Base-by-base conservation (phyloP, 2,797 vertebrate species). In the Thamnophis elegans region DNA sequence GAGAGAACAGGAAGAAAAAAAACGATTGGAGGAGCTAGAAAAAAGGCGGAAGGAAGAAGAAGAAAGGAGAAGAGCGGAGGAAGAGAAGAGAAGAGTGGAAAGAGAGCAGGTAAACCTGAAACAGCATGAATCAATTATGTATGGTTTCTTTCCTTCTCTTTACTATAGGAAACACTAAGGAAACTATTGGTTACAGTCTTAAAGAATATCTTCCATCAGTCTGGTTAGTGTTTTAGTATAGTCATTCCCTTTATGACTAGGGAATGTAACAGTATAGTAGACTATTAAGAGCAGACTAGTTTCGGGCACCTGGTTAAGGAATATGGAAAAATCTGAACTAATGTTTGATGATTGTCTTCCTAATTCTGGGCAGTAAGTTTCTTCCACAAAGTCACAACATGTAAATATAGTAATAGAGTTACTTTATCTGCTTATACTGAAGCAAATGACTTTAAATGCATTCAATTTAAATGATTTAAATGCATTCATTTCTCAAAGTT, bases 31-130 rank as follows among this genome's bases (percentile, higher is more conserved):
- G 95, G 99, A 99, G 95, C 97, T 99, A 98, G 99, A 99, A 94
- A 98, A 98, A 22, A 97, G 99, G 78, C 98, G 99, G 32, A 99
- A 99, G 94, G 99, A 99, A 93, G 99, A 99, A 36, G 99, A 99
- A 92, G 99, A 99, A 92, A 98, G 99, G 93, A 98, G 99, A 93
- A 98, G 99, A 94, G 98, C 98, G 0, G 99, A 99, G 51, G 99
- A 99, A 42, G 99, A 99, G 95, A 99, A 99, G 97, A 98, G 99
- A 85, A 98, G 99, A 94, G 99, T 98, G 14, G 99, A 99, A 92
- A 98, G 99, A 32, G 99, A 99, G 93, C 99, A 99, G 99, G 99
- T 99, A 85, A 96, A 97, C 94, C 92, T 88, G 91, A 78, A 93
- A 28, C 59, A 51, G 91, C 94, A 11, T 4, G 88, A 0, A 1